A percentile compares a stretch with the other conserved stretches of the same genome.
Evolutionary conservation across 1,140 invertebrate genomes (phyloP).

Genomic region (Aphidius gifuensis): DNA sequence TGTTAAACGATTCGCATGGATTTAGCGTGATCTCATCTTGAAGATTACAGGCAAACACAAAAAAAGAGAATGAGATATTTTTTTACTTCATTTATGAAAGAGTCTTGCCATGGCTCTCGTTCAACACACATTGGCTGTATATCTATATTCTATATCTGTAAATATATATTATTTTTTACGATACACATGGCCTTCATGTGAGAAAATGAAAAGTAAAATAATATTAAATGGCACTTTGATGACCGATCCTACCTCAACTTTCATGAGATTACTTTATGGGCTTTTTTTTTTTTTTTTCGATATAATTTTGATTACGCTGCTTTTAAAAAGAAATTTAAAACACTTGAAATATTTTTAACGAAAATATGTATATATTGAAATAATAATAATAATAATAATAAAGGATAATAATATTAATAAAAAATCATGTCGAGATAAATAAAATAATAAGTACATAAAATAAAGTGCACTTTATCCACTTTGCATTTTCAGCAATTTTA

Average conservation of each 20-base stretch:
- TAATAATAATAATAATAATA: no score
- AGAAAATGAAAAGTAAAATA: constrained; percentile 13
- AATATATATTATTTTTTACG: constrained; percentile 11
- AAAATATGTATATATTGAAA: no score
- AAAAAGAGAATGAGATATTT: constrained; percentile 31
- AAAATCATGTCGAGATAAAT: neutral
- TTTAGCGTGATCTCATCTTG: constrained; percentile 42
- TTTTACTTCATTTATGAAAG: constrained; percentile 29
- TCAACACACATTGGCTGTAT: no score
- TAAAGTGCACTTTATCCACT: no score
- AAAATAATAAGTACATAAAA: neutral
- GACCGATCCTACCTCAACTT: constrained; percentile 25
- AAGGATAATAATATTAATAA: neutral
- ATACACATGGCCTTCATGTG: neutral
- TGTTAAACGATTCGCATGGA: constrained; percentile 36
- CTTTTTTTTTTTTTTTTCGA: no score
- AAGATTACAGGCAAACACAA: constrained; percentile 40
- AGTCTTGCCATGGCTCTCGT: constrained; percentile 2
- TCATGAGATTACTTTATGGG: no score
- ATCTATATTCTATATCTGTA: no score
- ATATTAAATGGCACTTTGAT: constrained; percentile 40
- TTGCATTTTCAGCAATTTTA: no score
- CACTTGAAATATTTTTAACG: no score
- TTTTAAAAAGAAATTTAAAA: neutral
- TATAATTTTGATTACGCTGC: no score